phyloP scores from a whole-genome alignment of 2,888 invertebrate genomes.

The Cerastis rubricosa region DNA sequence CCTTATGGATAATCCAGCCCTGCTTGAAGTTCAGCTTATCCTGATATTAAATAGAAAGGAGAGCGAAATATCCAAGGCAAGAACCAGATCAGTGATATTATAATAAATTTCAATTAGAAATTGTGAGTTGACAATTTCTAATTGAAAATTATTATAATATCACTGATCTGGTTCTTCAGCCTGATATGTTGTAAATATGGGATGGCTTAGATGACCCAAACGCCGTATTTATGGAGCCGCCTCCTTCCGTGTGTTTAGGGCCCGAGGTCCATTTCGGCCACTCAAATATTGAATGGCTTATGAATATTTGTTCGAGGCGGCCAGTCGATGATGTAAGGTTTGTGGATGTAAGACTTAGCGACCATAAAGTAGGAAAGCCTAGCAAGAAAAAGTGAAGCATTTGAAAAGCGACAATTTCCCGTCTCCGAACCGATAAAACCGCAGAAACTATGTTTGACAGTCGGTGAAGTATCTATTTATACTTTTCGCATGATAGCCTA shows the following conservation, averaged over 20 bases:
- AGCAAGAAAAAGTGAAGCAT: background rate
- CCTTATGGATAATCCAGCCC: too few relatives aligned
- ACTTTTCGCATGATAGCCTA: conserved; percentile 30
- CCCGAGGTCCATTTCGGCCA: conserved; percentile 34
- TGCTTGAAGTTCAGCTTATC: conserved; percentile 41
- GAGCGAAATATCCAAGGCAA: conserved; percentile 24
- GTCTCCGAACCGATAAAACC: conserved; percentile 12
- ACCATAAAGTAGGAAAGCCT: conserved; percentile 19
- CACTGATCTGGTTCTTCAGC: too few relatives aligned
- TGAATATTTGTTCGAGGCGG: conserved; percentile 24
- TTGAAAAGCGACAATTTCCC: conserved; percentile 23
- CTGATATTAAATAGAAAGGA: conserved; percentile 45
- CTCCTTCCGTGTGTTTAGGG: conserved; percentile 41
- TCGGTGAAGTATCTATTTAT: conserved; percentile 22
- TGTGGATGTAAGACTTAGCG: conserved; percentile 9
- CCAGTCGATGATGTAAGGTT: conserved; percentile 33
- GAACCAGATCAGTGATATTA: conserved; percentile 33
- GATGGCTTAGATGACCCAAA: conserved; percentile 17
- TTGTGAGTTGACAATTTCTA: conserved; percentile 16
- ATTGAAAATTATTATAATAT: too few relatives aligned
- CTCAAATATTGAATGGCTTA: conserved; percentile 43
- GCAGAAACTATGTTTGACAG: conserved; percentile 11
- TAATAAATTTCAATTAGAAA: conserved; percentile 42
- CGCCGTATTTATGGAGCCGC: conserved; percentile 3
- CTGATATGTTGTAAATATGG: conserved; percentile 27